Evolutionary conservation across 2,888 invertebrate species (phyloP).

Genomic region (Eupithecia centaureata): DNA sequence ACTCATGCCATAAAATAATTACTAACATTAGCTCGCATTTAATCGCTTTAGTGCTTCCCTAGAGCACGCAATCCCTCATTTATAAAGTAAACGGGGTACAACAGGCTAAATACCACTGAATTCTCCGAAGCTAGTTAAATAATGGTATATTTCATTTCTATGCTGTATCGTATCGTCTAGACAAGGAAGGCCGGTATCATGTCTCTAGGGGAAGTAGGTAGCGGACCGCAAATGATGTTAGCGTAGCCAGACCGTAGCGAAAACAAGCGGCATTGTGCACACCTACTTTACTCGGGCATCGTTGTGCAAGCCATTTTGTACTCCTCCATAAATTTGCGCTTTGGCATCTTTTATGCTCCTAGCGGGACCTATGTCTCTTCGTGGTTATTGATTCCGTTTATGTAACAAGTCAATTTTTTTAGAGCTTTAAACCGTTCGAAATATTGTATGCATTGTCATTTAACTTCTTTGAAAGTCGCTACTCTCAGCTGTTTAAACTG

Average conservation of each 20-base stretch:
- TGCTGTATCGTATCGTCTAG: constrained; percentile 70
- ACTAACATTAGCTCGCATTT: constrained; percentile 18
- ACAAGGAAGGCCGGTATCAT: constrained; percentile 65
- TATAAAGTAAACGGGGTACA: constrained; percentile 10
- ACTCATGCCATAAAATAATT: constrained; percentile 20
- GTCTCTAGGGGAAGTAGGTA: constrained; percentile 68
- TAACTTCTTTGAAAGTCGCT: not conserved
- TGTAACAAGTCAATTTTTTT: constrained; percentile 14
- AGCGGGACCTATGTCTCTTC: constrained; percentile 26
- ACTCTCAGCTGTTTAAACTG: not conserved
- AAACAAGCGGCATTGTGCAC: constrained; percentile 55
- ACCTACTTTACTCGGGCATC: constrained; percentile 40
- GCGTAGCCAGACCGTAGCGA: constrained; percentile 69
- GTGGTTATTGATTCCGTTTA: constrained; percentile 36
- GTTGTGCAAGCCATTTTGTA: constrained; percentile 49
- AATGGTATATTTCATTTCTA: constrained; percentile 37
- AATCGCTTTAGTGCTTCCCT: constrained; percentile 28
- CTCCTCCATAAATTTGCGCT: constrained; percentile 37
- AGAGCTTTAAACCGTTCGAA: not conserved
- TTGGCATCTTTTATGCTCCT: constrained; percentile 32
- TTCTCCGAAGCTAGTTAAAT: constrained; percentile 25
- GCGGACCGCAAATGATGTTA: constrained; percentile 77
- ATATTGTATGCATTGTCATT: not conserved
- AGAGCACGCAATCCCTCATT: constrained; percentile 32
- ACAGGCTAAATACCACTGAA: constrained; percentile 19